Base-by-base conservation (phyloP, 2,888 invertebrate genomes). In the Catocala nupta region DNA sequence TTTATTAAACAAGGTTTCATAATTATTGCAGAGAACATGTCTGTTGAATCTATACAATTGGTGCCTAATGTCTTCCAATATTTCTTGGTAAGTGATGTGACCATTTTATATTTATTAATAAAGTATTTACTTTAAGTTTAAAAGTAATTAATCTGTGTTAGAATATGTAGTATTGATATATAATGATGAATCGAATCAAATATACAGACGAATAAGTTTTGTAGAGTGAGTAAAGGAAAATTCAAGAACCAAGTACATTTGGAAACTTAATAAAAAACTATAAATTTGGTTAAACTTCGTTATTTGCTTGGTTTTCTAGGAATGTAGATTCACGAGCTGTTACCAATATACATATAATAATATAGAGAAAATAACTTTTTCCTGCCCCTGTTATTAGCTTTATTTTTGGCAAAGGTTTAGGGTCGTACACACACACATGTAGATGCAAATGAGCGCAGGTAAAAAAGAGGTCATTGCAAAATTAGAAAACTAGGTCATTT, bases 31-130 rank as follows among this genome's bases (percentile, higher is more conserved):
- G 4, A 7, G 5, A 34, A 51, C 39, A 75, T 73, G 70, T 55
- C 70, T 59, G 50, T 58, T 56, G 68, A 72, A 59, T 64, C 65
- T 6, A 47, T 50, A 39, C 42, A 64, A 25, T 48, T 68, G 42
- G 61, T 73, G 60, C 51, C 70, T 43, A 73, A 65, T 34, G 55
- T 75, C 43, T 62, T 66, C 39, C 53, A 55, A 43, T 64, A 43
- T n/a, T n/a, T 51, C n/a, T 48, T 54, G 61, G 75, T 75, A 65
- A 75, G 75, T 75, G 50, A n/a, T 43, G 36, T 11, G 13, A 48
- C 43, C 56, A 7, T 25, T 10, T 39, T 5, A 36, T 5, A 36
- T 16, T 2, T 16, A 16, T 16, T 16, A 16, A 16, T 16, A 16
- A 16, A 16, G 16, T 16, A 16, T 16, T 1, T 1, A 16, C 16